Conservation (phyloP, 2,888 invertebrate genomes). For the Chrysolina oricalcia region DNA sequence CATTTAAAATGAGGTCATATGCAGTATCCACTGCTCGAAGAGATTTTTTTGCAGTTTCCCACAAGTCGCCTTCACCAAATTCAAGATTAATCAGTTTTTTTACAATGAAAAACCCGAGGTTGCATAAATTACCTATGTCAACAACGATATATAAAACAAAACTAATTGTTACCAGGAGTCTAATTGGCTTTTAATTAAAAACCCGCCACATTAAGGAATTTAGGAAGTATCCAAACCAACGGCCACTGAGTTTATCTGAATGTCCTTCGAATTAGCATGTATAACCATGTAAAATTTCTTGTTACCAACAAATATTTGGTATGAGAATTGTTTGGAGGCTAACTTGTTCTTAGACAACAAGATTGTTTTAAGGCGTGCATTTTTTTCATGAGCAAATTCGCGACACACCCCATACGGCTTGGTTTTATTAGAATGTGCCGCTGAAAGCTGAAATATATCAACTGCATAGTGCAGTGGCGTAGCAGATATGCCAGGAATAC, state of each 20-base stretch:
- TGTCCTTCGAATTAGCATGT: slow-evolving; percentile 6
- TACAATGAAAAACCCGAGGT: not conserved
- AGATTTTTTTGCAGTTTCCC: too few species aligned
- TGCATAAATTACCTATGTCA: slow-evolving; percentile 1
- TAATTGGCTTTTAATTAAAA: slow-evolving; percentile 9
- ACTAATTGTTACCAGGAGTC: not conserved
- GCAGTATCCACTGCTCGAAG: too few species aligned
- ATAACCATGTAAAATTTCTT: not conserved
- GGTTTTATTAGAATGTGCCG: slow-evolving; percentile 16
- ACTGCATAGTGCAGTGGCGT: slow-evolving; percentile 16
- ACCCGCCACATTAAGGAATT: slow-evolving; percentile 6
- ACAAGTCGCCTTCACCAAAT: not conserved
- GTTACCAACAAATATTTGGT: slow-evolving; percentile 14
- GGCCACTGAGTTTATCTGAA: not conserved
- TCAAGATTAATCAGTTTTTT: not conserved
- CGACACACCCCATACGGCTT: slow-evolving; percentile 21
- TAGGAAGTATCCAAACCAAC: not conserved
- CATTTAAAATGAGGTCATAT: too few species aligned
- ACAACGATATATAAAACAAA: not conserved
- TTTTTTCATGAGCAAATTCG: not conserved
- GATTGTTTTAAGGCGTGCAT: slow-evolving; percentile 22
- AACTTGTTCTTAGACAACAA: slow-evolving; percentile 11
- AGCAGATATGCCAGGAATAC: too few species aligned
- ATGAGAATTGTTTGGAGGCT: not conserved
- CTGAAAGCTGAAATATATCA: slow-evolving; percentile 9